Evolutionary conservation across 2,888 invertebrate species (phyloP), one percentile per base, ranked within the genome.

Genomic region (Drepana falcataria): DNA sequence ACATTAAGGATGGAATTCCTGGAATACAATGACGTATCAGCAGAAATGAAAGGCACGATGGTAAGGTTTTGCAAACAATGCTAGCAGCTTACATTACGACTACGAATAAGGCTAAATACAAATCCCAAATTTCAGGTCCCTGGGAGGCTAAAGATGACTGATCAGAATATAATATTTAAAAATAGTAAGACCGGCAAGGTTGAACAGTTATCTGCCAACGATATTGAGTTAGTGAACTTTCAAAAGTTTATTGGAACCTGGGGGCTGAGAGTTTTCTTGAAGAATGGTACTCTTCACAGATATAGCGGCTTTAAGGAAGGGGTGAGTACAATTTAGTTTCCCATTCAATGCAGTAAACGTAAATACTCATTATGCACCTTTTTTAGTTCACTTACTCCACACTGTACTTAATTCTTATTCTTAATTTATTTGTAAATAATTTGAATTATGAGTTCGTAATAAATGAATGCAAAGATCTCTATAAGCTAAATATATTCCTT

Each of bases 161-260:
- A 98, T 63, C 95, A 96, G 75, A 94, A 94, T 69, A 95, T 99
- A 44, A 93, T 96, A 51, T 99, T 98, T 81, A 99, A 99, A 83
- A 99, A 98, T 83, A 95, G 93, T 63, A 98, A 97, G 87, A 99
- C 99, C 0, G 99, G 99, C 2, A 98, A 98, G 87, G 96, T 98
- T 0, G 98, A 98, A 77, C 97, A 97, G 77, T 94, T 99, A 62
- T 92, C 93, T 44, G 93, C 95, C 0, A 90, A 93, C 51, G 99
- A 99, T 66, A 95, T 99, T 72, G 98, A 98, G 54, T 87, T 95
- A 55, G 96, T 97, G 0, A 96, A 97, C 80, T 99, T 98, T 92
- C 96, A 98, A 79, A 95, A 96, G 73, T 95, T 99, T 68, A 96
- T 98, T 44, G 96, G 97, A 34, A 95, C 95, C 0, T 96, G 96